Conservation (phyloP, 2,113 vertebrate genomes). For the Delphinapterus leucas region DNA sequence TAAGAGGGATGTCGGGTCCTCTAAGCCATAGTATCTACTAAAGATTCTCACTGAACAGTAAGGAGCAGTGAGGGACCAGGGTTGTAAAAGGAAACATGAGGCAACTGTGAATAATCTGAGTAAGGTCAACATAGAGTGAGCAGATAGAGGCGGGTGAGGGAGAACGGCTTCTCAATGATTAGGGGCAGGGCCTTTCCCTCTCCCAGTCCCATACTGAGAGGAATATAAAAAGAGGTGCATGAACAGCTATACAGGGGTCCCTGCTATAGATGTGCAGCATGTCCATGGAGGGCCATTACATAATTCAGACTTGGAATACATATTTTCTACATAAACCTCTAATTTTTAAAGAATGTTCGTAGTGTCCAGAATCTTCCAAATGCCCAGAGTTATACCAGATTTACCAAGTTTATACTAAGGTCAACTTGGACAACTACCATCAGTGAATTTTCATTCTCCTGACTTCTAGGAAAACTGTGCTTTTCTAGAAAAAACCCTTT, state of each 20-base stretch:
- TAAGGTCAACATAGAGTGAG: too few relatives aligned
- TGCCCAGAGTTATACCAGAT: not conserved
- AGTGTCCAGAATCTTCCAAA: not conserved
- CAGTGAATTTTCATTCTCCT: not conserved
- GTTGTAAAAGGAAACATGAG: not conserved
- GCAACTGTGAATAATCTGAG: not conserved
- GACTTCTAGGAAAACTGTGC: not conserved
- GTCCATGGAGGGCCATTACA: not conserved
- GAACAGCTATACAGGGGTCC: too few relatives aligned
- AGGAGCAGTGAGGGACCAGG: not conserved
- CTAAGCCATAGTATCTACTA: not conserved
- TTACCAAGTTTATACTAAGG: not conserved
- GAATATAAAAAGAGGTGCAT: not conserved
- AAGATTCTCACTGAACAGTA: not conserved
- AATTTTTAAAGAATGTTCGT: not conserved
- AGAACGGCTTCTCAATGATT: not conserved
- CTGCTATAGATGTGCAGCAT: accelerated
- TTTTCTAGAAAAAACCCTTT: not conserved
- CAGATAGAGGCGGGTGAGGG: not conserved
- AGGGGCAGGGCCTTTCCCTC: not conserved
- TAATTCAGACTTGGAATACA: not conserved
- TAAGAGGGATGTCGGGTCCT: not conserved
- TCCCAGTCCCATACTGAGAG: not conserved
- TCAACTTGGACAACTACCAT: not conserved
- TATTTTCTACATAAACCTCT: not conserved